phyloP scores from a whole-genome alignment of 2,797 vertebrate species.

The Distichodus sexfasciatus region DNA sequence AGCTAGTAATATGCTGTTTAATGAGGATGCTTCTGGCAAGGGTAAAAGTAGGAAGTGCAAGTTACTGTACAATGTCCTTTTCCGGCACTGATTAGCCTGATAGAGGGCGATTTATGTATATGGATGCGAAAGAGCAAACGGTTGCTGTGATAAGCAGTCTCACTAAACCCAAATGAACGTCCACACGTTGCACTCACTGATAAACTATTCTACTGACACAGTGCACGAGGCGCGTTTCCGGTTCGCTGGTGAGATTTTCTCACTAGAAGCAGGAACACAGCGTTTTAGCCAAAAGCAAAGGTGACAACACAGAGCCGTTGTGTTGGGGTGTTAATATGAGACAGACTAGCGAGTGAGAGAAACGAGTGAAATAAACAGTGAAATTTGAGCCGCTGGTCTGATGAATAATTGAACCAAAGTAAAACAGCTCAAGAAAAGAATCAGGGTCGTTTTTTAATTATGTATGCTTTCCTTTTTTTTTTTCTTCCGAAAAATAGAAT shows the following conservation, averaged over 20 bases:
- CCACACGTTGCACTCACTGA: conserved; percentile 30
- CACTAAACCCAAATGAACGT: conserved; percentile 40
- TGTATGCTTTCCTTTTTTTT: no score
- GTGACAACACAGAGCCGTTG: conserved; percentile 25
- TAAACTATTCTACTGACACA: conserved; percentile 39
- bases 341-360: conserved; percentile 19
- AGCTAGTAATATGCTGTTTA: background rate
- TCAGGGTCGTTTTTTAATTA: background rate
- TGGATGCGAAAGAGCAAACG: conserved; percentile 26
- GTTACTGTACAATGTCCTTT: background rate
- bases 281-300: conserved; percentile 18
- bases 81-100: background rate
- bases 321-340: conserved; percentile 37
- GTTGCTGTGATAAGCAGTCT: conserved; percentile 28
- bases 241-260: conserved; percentile 32
- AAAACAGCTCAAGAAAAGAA: background rate
- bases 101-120: conserved; percentile 32
- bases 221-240: conserved; percentile 20
- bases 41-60: background rate
- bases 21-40: background rate
- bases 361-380: conserved; percentile 23
- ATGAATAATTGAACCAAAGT: conserved; percentile 24
- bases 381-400: conserved; percentile 21
- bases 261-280: conserved; percentile 26
- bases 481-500: background rate